Conservation (phyloP, 2,113 vertebrate species). For the Heterochromis multidens region DNA sequence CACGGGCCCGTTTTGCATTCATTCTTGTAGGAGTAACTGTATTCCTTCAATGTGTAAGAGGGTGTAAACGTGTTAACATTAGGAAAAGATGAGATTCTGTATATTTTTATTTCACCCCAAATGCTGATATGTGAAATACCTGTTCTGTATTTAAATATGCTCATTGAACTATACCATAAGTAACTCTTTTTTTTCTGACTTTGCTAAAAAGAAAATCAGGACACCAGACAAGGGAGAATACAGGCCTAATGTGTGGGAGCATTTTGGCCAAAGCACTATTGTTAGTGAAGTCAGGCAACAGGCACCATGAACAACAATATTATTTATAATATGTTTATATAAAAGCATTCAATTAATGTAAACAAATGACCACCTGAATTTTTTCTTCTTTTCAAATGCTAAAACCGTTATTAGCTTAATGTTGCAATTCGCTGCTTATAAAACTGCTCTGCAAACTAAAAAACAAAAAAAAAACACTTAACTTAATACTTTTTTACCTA, state of each 20-base stretch:
- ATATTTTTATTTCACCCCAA: background rate
- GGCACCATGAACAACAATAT: background rate
- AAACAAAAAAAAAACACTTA: background rate
- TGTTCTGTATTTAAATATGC: background rate
- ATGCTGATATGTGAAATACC: background rate
- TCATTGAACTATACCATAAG: background rate
- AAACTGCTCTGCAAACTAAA: background rate
- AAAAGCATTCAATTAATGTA: background rate
- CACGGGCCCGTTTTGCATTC: background rate
- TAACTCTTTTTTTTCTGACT: background rate
- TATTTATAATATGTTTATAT: background rate
- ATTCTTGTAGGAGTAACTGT: background rate
- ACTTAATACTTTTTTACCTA: background rate
- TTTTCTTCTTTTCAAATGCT: background rate
- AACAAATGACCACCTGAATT: background rate
- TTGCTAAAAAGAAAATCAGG: background rate
- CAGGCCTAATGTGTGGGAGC: background rate
- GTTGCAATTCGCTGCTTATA: background rate
- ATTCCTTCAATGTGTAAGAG: background rate
- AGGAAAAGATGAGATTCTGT: background rate
- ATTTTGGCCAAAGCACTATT: background rate
- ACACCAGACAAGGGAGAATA: background rate
- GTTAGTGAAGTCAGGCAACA: background rate
- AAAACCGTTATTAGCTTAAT: background rate
- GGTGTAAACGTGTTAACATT: background rate